Evolutionary conservation across 2,797 vertebrate species (phyloP).

Genomic region (Lepilemur ruficaudatus): DNA sequence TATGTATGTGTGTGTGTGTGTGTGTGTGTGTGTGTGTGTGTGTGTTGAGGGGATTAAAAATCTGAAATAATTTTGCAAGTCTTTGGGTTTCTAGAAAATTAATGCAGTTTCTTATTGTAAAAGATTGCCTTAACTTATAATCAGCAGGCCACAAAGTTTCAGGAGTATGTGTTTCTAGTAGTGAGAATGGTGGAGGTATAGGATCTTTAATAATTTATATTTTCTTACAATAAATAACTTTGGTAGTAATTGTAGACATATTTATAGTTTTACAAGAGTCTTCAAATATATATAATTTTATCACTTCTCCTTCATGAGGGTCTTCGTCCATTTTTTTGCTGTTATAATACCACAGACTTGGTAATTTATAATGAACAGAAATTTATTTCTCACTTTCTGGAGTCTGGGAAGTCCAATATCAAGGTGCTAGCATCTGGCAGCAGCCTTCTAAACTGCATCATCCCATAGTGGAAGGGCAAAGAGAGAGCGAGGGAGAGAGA

Average conservation of each 20-base stretch:
- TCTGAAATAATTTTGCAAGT: not conserved
- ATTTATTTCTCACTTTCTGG: not conserved
- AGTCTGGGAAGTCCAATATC: not conserved
- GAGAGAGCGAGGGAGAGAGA: too few species aligned
- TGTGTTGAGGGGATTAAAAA: not conserved
- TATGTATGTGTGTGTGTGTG: not conserved
- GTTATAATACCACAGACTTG: not conserved
- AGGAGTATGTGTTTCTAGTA: not conserved
- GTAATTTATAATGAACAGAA: not conserved
- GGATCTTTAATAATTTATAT: not conserved
- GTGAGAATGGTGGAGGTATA: not conserved
- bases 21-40: not conserved
- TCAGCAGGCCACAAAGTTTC: not conserved
- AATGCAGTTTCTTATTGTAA: slow-evolving; percentile 18
- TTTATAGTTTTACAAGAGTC: not conserved
- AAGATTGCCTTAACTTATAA: not conserved
- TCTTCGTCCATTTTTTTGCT: not conserved
- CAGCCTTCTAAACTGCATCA: not conserved
- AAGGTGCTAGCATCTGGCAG: not conserved
- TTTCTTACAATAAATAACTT: slow-evolving; percentile 27
- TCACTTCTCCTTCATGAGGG: not conserved
- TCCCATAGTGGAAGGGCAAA: not conserved
- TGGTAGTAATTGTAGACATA: not conserved
- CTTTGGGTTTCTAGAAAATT: not conserved
- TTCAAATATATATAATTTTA: not conserved